Evolutionary conservation across 2,113 vertebrate genomes (phyloP).

Genomic region (Choloepus hoffmanni): DNA sequence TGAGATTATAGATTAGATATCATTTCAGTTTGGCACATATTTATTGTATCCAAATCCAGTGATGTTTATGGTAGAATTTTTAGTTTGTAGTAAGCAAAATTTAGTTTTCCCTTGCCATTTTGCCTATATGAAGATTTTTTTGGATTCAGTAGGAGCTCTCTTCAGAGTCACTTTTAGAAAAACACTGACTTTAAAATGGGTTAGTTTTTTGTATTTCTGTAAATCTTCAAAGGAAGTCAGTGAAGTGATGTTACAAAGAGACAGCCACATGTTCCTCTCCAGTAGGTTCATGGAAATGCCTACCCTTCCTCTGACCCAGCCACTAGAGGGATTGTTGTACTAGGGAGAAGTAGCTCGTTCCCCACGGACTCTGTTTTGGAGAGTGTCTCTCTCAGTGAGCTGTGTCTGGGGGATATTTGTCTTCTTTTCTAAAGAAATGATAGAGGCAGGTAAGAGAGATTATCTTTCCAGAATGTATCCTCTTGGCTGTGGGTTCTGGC

Average conservation of each 20-base stretch:
- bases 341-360: neutral
- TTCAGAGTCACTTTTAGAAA: slow-evolving; percentile 16
- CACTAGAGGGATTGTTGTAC: neutral
- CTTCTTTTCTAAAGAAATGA: slow-evolving; percentile 36
- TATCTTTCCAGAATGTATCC: neutral
- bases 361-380: neutral
- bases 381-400: neutral
- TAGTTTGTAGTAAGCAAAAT: neutral
- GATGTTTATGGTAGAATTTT: neutral
- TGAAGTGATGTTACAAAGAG: neutral
- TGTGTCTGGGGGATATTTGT: slow-evolving; percentile 12
- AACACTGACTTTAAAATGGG: neutral
- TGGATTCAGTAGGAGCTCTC: neutral
- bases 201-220: neutral
- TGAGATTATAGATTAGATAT: neutral
- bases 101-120: neutral
- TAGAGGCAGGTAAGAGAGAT: neutral
- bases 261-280: neutral
- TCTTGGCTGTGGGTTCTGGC: slow-evolving; percentile 4
- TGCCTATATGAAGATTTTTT: neutral
- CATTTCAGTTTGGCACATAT: neutral
- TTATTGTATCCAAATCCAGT: neutral
- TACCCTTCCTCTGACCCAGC: neutral
- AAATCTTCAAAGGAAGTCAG: neutral
- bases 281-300: neutral